Percentiles rank a stretch among this genome's conserved stretches.
These are phyloP conservation scores for Eclectus roratus DNA, from an alignment of 2,113 vertebrate genomes.

Conservation along the genomic window DNA sequence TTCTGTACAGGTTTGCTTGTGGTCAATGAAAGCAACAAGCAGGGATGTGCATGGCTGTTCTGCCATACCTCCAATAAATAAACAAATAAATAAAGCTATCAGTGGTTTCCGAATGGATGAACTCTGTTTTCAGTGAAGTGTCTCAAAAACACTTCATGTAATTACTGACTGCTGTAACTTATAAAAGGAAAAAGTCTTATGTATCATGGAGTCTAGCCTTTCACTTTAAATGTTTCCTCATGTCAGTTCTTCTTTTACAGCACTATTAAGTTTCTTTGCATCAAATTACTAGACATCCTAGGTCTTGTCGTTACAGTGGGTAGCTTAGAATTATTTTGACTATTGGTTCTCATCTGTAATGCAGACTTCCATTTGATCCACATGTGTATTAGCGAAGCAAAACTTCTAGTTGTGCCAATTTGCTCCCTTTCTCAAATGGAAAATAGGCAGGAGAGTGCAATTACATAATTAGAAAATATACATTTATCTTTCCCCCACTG, in stretches of 20 bases:
- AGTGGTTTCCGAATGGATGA: neutral
- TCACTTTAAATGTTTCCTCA: neutral
- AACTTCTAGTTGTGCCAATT: conserved; percentile 16
- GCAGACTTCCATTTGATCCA: neutral
- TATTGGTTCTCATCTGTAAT: neutral
- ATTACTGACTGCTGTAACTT: neutral
- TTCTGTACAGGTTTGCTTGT: neutral
- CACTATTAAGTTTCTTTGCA: neutral
- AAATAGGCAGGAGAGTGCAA: conserved; percentile 20
- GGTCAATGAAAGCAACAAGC: neutral
- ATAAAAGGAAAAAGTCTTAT: neutral
- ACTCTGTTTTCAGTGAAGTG: neutral
- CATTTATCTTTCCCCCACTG: neutral
- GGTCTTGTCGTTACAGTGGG: neutral
- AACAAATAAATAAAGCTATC: neutral
- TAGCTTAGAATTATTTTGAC: neutral
- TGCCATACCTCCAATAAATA: neutral
- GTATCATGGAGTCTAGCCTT: neutral
- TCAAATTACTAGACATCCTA: neutral
- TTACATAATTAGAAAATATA: conserved; percentile 37
- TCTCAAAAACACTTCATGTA: neutral
- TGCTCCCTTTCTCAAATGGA: conserved; percentile 13
- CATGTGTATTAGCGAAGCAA: neutral
- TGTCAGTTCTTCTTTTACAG: neutral
- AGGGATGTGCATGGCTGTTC: neutral